Evolutionary conservation across 2,113 vertebrate genomes (phyloP).

Genomic region (Ophthalmotilapia sp.): DNA sequence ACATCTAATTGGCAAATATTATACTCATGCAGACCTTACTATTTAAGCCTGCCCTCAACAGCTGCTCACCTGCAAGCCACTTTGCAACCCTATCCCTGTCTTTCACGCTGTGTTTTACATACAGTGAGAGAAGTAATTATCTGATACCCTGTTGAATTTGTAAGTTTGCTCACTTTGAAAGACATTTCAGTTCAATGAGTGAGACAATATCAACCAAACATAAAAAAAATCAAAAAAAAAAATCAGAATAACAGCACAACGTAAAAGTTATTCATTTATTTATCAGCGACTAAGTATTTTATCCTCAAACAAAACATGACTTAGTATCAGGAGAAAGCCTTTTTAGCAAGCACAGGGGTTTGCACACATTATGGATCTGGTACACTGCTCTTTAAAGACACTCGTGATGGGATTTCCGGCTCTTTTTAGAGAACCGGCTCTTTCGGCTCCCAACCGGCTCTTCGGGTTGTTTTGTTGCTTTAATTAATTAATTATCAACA

Average conservation of each 20-base stretch:
- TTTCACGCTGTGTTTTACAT: background rate
- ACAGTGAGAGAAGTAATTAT: background rate
- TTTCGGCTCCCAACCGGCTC: accelerated
- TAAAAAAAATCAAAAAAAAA: accelerated
- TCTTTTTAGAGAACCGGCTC: background rate
- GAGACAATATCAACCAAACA: background rate
- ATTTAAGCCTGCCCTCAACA: background rate
- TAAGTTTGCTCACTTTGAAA: background rate
- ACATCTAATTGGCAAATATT: accelerated
- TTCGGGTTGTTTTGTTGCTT: background rate
- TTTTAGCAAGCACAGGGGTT: background rate
- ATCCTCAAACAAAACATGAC: background rate
- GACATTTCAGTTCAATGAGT: background rate
- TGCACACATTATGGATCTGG: background rate
- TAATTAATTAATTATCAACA: background rate
- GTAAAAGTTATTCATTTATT: background rate
- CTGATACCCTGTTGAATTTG: background rate
- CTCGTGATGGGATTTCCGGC: accelerated
- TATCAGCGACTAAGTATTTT: background rate
- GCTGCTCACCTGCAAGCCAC: background rate
- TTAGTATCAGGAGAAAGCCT: background rate
- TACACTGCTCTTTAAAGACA: background rate
- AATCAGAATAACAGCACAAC: background rate
- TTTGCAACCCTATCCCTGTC: background rate
- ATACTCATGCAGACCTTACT: background rate